These are phyloP conservation scores for Drepanosiphum platanoidis DNA, from an alignment of 2,888 invertebrate genomes.

Conservation along the genomic window DNA sequence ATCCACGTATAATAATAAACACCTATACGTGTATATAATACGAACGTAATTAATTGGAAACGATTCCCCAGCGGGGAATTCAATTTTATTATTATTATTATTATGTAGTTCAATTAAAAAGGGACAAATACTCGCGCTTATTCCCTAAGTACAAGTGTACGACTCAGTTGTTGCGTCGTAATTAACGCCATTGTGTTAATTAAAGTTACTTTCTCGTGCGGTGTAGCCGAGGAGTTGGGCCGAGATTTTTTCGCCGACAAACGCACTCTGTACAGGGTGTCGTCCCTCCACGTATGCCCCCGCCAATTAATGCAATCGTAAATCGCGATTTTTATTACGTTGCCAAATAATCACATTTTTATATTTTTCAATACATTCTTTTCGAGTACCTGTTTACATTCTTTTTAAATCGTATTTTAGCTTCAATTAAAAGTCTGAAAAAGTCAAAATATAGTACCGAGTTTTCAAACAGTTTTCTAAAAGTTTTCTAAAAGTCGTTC, in stretches of 20 bases:
- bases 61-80: slow-evolving; percentile 27
- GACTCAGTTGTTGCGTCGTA: background rate
- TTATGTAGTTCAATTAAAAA: slow-evolving; percentile 42
- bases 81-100: slow-evolving; percentile 20
- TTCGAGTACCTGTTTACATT: too few relatives aligned
- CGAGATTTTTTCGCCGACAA: background rate
- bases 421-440: too few relatives aligned
- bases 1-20: background rate
- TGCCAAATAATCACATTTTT: too few relatives aligned
- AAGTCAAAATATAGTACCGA: too few relatives aligned
- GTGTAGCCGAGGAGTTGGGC: background rate
- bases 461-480: too few relatives aligned
- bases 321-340: too few relatives aligned
- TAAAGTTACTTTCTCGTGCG: background rate
- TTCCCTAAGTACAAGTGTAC: background rate
- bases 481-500: too few relatives aligned
- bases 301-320: too few relatives aligned
- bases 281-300: too few relatives aligned
- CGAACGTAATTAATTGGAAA: slow-evolving; percentile 42
- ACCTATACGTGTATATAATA: background rate
- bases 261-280: too few relatives aligned
- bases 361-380: too few relatives aligned
- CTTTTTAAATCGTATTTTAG: too few relatives aligned
- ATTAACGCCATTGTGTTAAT: slow-evolving; percentile 6
- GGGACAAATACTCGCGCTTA: slow-evolving; percentile 7